These are phyloP conservation scores for Epicauta chinensis DNA, from an alignment of 1,140 invertebrate genomes.

Conservation along the genomic window DNA sequence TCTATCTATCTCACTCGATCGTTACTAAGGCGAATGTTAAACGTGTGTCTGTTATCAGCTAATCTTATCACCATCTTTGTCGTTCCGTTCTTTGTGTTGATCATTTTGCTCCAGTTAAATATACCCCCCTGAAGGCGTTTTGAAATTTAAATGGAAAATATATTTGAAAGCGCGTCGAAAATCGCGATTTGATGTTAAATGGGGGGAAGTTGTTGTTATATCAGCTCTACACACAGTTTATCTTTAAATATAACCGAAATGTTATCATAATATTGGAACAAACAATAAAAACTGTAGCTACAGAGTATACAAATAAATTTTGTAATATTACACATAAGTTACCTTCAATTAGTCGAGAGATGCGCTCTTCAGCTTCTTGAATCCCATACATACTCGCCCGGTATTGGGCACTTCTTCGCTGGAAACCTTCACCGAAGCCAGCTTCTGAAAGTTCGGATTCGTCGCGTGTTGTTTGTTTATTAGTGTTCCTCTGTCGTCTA, in stretches of 20 bases:
- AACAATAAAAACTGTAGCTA: too few species aligned
- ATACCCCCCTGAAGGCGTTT: slow-evolving; percentile 1
- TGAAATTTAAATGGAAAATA: slow-evolving; percentile 7
- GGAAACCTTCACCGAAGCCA: slow-evolving; percentile 40
- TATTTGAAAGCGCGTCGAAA: neutral
- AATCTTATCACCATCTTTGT: slow-evolving; percentile 15
- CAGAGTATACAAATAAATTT: too few species aligned
- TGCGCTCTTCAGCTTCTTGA: slow-evolving; percentile 34
- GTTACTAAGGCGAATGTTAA: too few species aligned
- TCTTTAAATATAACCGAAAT: too few species aligned
- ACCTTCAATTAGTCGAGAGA: slow-evolving; percentile 32
- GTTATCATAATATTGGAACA: too few species aligned
- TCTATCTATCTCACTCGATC: too few species aligned
- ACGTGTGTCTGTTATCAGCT: slow-evolving; percentile 8
- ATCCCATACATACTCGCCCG: slow-evolving; percentile 38
- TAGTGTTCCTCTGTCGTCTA: slow-evolving; percentile 21
- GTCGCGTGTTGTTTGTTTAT: slow-evolving; percentile 36
- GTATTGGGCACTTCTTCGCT: slow-evolving; percentile 38
- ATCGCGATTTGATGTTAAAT: neutral
- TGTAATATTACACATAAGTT: neutral
- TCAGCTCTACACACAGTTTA: too few species aligned
- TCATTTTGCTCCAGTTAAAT: slow-evolving; percentile 4
- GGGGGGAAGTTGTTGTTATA: too few species aligned
- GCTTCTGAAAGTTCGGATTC: slow-evolving; percentile 39
- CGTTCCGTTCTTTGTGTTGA: slow-evolving; percentile 8